Percentiles rank a stretch among this genome's conserved stretches.
Conservation (phyloP, 2,797 vertebrate species). For the Urophycis tenuis region DNA sequence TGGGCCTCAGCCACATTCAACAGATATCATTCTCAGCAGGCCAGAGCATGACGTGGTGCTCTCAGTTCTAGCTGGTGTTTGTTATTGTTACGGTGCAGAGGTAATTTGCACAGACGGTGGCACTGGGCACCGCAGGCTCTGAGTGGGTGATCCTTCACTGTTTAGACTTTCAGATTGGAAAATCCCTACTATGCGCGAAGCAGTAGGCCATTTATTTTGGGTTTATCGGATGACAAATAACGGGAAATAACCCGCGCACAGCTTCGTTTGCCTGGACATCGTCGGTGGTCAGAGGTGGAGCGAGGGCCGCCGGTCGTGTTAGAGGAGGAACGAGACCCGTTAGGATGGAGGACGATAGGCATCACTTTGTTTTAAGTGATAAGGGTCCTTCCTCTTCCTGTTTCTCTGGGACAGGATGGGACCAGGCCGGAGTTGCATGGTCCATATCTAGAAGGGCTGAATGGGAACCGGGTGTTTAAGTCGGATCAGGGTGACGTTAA, state of each 20-base stretch:
- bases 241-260: neutral
- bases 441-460: conserved; percentile 14
- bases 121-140: neutral
- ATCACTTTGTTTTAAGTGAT: neutral
- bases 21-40: neutral
- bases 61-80: neutral
- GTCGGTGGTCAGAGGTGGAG: neutral
- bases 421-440: neutral
- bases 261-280: neutral
- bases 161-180: neutral
- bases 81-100: neutral
- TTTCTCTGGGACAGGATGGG: conserved; percentile 15
- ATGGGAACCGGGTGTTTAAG: neutral
- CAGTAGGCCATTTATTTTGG: neutral
- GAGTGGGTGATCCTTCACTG: neutral
- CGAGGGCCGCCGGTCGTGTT: neutral
- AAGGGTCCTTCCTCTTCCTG: conserved; percentile 16
- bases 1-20: neutral
- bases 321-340: conserved; percentile 18
- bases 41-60: neutral
- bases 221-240: neutral
- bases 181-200: neutral
- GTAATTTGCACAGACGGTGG: neutral
- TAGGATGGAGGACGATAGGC: conserved; percentile 36
- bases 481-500: neutral